Conservation (phyloP, 2,888 invertebrate genomes). For the Cataglyphis cursor region DNA sequence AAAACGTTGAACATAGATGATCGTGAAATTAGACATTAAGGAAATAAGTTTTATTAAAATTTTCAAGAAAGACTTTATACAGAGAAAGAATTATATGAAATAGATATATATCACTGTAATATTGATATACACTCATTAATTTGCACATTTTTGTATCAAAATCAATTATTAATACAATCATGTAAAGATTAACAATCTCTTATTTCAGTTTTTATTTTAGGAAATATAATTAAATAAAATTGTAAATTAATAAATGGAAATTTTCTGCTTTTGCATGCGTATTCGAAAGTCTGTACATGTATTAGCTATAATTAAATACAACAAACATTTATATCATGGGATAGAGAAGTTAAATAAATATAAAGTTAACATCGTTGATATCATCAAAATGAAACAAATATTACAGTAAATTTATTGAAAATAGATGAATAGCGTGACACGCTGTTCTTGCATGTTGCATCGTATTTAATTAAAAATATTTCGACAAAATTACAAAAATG, state of each 20-base stretch:
- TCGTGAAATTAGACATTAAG: not conserved
- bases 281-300: not conserved
- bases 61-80: not conserved
- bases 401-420: constrained; percentile 41
- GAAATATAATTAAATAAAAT: constrained; percentile 24
- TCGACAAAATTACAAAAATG: constrained; percentile 9
- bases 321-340: constrained; percentile 11
- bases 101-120: not conserved
- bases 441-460: not conserved
- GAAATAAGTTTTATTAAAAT: constrained; percentile 41
- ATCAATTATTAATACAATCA: not conserved
- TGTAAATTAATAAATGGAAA: constrained; percentile 23
- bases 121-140: not conserved
- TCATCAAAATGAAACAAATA: constrained; percentile 25
- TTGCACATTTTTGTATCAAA: not conserved
- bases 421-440: constrained; percentile 16
- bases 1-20: not conserved
- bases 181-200: not conserved
- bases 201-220: not conserved
- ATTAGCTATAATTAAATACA: constrained; percentile 13
- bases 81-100: not conserved
- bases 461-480: constrained; percentile 31
- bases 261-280: not conserved
- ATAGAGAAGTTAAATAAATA: constrained; percentile 25
- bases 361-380: constrained; percentile 21